Base-by-base conservation (phyloP, 2,888 invertebrate genomes). In the Trachelus tabidus region DNA sequence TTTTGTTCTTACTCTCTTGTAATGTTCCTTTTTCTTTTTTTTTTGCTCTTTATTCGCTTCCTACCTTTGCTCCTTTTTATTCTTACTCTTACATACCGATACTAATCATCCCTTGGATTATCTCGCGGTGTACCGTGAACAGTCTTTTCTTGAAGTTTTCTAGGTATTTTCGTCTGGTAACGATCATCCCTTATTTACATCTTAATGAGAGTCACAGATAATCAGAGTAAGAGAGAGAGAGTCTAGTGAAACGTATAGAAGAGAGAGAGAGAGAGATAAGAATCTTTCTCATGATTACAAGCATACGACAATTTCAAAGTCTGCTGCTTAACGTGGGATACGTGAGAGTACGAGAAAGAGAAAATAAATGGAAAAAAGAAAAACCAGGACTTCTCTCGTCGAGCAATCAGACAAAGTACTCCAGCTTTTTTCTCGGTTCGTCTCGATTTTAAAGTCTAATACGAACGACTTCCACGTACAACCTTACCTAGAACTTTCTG, bases 341-440 rank as follows among this genome's bases (percentile, higher is more conserved):
- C 56, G 56, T 56, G 56, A 56, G 56, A 56, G 56, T 9, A 56
- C 9, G 56, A 56, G 56, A 9, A 23, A 56, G 56, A 56, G 56
- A 56, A 56, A 56, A 56, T 56, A 56, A 56, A 56, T 34, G 35
- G 73, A 69, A 31, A 74, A 77, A 73, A 73, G 73, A 77, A 77
- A 77, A 73, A 68, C 12, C 34, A 34, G 34, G 74, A 35, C 73
- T 73, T 74, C 74, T 77, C 69, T 56, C 56, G n/a, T 37, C 35
- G 69, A 40, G 75, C 69, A 77, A 77, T 77, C 37, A 69, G 75
- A 77, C 71, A 75, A 77, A 75, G 77, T 75, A 77, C 75, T 74
- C 40, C 35, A 68, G 73, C 73, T 75, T 76, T 76, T 76, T 76
- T 73, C 76, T 31, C 30, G 31, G 34, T 35, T 74, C 74, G 56